Evolutionary conservation across 2,888 invertebrate genomes (phyloP).

Genomic region (Caenorhabditis doughertyi): DNA sequence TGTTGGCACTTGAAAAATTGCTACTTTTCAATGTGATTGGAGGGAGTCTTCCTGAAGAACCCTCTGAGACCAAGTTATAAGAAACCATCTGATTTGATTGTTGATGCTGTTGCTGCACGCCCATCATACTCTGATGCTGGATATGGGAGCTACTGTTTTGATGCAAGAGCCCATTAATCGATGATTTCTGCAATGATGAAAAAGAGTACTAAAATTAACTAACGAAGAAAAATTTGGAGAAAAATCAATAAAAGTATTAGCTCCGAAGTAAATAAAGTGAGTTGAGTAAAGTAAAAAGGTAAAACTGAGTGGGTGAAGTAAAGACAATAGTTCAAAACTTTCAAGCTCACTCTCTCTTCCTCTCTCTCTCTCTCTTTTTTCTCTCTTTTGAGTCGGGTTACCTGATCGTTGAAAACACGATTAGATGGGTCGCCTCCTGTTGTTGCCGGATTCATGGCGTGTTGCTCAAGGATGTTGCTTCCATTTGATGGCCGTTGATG

Average conservation of each 20-base stretch:
- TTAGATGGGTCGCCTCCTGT: conserved; percentile 60
- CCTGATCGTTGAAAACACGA: conserved; percentile 63
- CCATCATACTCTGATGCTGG: conserved; percentile 53
- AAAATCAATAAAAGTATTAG: neutral
- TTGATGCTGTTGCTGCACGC: conserved; percentile 21
- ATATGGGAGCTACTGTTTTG: conserved; percentile 28
- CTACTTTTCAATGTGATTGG: conserved; percentile 26
- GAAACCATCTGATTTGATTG: conserved; percentile 40
- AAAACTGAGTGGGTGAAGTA: conserved; percentile 37
- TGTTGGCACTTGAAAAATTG: neutral
- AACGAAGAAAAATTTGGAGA: neutral
- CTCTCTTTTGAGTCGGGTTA: conserved; percentile 42
- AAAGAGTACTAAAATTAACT: neutral
- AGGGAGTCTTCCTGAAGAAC: conserved; percentile 26
- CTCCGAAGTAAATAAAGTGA: conserved; percentile 5
- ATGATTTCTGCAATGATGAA: conserved; percentile 47
- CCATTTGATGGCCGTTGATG: conserved; percentile 62
- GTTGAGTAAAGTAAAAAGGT: conserved; percentile 8
- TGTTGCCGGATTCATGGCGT: conserved; percentile 58
- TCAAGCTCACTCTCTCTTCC: conserved; percentile 36
- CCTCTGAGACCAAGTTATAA: conserved; percentile 21
- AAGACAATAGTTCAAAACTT: conserved; percentile 55
- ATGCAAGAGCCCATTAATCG: conserved; percentile 53
- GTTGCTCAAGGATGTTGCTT: conserved; percentile 61
- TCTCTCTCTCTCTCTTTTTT: too few species aligned